phyloP scores from a whole-genome alignment of 2,113 vertebrate species.

The Procavia capensis region DNA sequence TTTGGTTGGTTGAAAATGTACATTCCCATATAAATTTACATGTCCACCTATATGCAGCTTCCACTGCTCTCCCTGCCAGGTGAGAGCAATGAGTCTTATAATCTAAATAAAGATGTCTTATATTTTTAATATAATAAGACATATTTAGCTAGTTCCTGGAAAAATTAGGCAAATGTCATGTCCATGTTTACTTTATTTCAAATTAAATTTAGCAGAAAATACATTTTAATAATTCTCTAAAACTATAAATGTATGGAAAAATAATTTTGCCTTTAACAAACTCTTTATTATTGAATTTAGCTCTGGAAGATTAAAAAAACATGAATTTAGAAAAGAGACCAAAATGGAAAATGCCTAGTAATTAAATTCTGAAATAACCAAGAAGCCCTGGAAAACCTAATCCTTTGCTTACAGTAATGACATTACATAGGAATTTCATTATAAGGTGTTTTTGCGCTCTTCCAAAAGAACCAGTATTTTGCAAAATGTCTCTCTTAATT shows the following conservation, averaged over 20 bases:
- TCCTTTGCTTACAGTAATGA: not conserved
- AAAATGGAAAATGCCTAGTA: not conserved
- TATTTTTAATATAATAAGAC: not conserved
- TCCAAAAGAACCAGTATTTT: not conserved
- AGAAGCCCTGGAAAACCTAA: not conserved
- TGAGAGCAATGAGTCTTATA: no score
- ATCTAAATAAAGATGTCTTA: not conserved
- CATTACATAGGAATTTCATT: not conserved
- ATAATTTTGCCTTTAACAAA: not conserved
- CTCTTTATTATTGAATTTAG: not conserved
- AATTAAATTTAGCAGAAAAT: constrained; percentile 1
- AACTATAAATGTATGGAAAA: not conserved
- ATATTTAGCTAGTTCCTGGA: not conserved
- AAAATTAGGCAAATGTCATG: not conserved
- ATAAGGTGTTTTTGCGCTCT: not conserved
- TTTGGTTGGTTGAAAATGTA: no score
- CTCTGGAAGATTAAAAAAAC: not conserved
- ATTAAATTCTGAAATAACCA: constrained; percentile 1
- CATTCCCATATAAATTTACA: no score
- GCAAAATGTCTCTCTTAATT: not conserved
- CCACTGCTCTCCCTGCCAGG: no score
- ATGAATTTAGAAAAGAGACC: not conserved
- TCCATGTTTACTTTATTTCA: not conserved
- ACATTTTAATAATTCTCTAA: not conserved
- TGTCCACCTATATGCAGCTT: no score